A percentile compares a stretch with the other conserved stretches of the same genome.
phyloP scores from a whole-genome alignment of 2,888 invertebrate genomes.

The Leucozona laternaria region DNA sequence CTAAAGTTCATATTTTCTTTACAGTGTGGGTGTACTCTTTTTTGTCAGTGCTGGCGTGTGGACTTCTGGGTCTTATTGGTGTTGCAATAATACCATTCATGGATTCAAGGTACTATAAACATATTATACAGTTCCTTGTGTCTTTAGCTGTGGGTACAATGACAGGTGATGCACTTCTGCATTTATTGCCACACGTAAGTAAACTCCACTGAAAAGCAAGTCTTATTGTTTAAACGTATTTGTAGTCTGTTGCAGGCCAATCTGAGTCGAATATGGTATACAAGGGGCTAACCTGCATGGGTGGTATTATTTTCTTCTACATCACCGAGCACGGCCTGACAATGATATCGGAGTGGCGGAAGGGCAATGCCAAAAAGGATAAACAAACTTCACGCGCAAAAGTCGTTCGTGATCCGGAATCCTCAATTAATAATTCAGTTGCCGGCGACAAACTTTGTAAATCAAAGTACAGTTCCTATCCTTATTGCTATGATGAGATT shows the following conservation, averaged over 20 bases:
- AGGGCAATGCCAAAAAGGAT: conserved; percentile 88
- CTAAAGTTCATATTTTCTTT: conserved; percentile 22
- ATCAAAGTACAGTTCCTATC: conserved; percentile 94
- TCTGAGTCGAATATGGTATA: conserved; percentile 89
- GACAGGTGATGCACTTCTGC: conserved; percentile 95
- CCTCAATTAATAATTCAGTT: conserved; percentile 82
- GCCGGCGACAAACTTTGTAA: conserved; percentile 89
- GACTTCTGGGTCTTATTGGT: conserved; percentile 93
- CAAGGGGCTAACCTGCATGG: conserved; percentile 90
- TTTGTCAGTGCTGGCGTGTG: conserved; percentile 92
- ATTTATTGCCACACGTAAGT: conserved; percentile 94
- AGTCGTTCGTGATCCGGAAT: conserved; percentile 88
- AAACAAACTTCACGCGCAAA: conserved; percentile 86
- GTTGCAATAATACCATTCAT: conserved; percentile 96
- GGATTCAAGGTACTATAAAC: conserved; percentile 94
- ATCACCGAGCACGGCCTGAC: conserved; percentile 93
- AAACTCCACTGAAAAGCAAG: not conserved
- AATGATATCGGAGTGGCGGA: conserved; percentile 92
- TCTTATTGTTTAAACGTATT: not conserved
- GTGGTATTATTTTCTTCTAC: conserved; percentile 95
- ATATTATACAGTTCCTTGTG: conserved; percentile 94
- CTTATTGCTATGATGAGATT: conserved; percentile 94
- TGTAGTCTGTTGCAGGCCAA: conserved; percentile 81
- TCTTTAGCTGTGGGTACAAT: conserved; percentile 96
- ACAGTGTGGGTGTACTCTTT: conserved; percentile 93